Base-by-base conservation (phyloP, 2,797 vertebrate genomes). In the Spea hammondii region DNA sequence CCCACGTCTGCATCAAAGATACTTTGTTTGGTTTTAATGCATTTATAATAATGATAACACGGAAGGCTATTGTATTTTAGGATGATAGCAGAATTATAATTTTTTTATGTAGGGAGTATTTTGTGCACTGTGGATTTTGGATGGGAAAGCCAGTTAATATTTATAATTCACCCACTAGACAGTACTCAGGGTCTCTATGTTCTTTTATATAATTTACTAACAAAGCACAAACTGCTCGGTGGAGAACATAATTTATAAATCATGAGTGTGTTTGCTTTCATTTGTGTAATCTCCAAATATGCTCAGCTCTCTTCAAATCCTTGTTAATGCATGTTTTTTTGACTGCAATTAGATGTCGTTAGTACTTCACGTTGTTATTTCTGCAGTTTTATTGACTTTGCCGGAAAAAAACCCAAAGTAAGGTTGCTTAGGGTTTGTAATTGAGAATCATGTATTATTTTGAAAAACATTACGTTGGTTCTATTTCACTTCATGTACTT, bases 191-290 rank as follows among this genome's bases (percentile, higher is more conserved):
- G 59, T 62, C 14, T 62, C 1, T 17, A 62, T 17, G 14, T 62
- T 62, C 14, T 72, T 13, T 48, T 67, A 64, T 81, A 57, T 13
- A n/a, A 60, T 67, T 32, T 76, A 65, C 17, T 69, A 65, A 51
- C 10, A 8, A 47, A 10, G 14, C 48, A 54, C 13, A 45, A 72
- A 77, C 68, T 72, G 55, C 49, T 59, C 68, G 32, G 45, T 10
- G 46, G 73, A 71, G 73, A n/a, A 51, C 53, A 60, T 76, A 64
- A 73, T 81, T 72, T 77, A 77, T 77, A 69, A 77, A 62, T 65
- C 46, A 82, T 77, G 74, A 72, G 54, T 77, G 55, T 76, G 74
- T 73, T 73, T 77, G 74, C 74, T 47, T 76, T 76, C 51, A 71
- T 71, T 80, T 72, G 48, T 62, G 50, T 77, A 65, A 59, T 66